These are phyloP conservation scores for Rallus crepitans DNA, from an alignment of 2,797 vertebrate species.

Conservation along the genomic window DNA sequence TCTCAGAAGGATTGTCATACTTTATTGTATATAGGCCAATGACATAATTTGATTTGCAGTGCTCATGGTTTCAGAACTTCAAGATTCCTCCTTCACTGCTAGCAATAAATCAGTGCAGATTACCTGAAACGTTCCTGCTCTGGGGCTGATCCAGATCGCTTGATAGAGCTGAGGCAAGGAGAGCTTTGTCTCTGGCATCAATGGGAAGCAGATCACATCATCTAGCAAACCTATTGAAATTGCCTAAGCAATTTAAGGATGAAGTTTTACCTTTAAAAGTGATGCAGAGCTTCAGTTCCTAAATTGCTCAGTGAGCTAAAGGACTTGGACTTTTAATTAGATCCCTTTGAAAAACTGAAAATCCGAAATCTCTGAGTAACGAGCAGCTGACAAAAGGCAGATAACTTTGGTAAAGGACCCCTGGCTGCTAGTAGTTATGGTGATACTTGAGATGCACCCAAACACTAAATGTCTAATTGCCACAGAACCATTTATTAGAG, in stretches of 20 bases:
- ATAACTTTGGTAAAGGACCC: neutral
- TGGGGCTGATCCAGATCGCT: neutral
- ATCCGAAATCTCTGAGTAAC: neutral
- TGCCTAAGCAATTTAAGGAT: neutral
- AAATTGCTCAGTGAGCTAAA: neutral
- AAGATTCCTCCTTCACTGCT: neutral
- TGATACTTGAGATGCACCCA: neutral
- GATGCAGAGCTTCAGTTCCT: neutral
- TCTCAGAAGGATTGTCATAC: neutral
- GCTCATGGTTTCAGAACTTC: neutral
- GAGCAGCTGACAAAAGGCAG: neutral
- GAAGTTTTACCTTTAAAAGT: neutral
- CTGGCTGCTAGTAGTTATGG: neutral
- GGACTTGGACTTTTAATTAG: neutral
- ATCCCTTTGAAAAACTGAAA: neutral
- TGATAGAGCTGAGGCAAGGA: neutral
- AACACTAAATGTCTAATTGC: neutral
- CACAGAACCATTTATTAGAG: neutral
- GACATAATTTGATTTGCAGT: neutral
- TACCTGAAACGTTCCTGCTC: neutral
- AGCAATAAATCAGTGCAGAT: neutral
- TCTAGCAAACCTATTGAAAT: neutral
- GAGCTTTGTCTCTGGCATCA: neutral
- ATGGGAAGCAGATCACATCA: neutral
- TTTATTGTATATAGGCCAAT: neutral